Percentiles rank a stretch among this genome's conserved stretches.
Evolutionary conservation across 2,888 invertebrate species (phyloP).

Genomic region (Sinelater perroti): DNA sequence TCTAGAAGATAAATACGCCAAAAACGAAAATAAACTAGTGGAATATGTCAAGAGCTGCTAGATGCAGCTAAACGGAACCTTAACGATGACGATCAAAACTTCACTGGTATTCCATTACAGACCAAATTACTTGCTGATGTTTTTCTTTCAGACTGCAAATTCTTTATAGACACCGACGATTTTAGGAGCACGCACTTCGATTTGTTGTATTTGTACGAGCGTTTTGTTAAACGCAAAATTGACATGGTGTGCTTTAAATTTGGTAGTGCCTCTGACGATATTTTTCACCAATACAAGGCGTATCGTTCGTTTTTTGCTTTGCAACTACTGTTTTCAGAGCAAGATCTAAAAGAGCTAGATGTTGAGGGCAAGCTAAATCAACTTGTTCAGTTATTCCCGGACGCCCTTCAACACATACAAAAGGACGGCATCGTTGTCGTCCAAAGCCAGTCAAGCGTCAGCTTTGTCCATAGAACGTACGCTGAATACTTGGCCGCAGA

Average conservation of each 20-base stretch:
- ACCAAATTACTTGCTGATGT: constrained; percentile 13
- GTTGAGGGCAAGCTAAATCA: background rate
- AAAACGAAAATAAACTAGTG: background rate
- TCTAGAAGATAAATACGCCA: too few species aligned
- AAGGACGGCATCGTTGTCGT: constrained; percentile 20
- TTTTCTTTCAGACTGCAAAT: constrained; percentile 7
- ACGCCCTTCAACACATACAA: constrained; percentile 3
- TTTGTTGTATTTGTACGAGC: constrained; percentile 13
- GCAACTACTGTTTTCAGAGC: constrained; percentile 3
- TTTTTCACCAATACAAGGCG: background rate
- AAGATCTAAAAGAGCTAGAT: constrained; percentile 3
- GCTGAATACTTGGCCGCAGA: constrained; percentile 21
- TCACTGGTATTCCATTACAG: constrained; percentile 20
- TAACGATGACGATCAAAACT: constrained; percentile 17
- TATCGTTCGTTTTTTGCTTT: constrained; percentile 12
- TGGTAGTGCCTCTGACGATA: background rate
- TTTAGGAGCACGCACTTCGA: constrained; percentile 9
- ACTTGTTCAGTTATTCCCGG: background rate
- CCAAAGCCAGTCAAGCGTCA: background rate
- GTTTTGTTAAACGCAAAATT: constrained; percentile 10
- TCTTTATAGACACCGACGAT: constrained; percentile 1
- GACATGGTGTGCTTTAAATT: constrained; percentile 8
- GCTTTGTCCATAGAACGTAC: constrained; percentile 20
- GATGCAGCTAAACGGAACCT: constrained; percentile 1
- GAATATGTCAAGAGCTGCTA: background rate